phyloP scores from a whole-genome alignment of 2,797 vertebrate genomes.

The Aeoliscus strigatus region DNA sequence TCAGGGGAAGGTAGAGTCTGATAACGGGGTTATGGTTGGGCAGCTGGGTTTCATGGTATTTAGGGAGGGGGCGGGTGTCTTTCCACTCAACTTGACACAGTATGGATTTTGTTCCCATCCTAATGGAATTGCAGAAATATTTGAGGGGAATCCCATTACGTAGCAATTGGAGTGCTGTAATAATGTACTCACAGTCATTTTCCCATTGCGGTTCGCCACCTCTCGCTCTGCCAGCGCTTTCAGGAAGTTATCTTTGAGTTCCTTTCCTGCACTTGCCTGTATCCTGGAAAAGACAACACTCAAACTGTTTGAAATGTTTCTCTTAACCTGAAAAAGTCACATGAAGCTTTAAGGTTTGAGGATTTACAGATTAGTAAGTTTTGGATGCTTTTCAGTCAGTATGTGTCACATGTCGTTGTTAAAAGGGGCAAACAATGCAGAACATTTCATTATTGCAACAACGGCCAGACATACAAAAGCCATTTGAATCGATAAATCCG shows the following conservation, averaged over 20 bases:
- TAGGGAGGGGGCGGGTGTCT: constrained; percentile 18
- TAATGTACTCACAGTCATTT: constrained; percentile 82
- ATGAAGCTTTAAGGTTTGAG: constrained; percentile 50
- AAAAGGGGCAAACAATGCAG: too few species aligned
- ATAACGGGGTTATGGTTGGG: constrained; percentile 17
- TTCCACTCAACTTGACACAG: constrained; percentile 61
- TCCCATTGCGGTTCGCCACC: constrained; percentile 80
- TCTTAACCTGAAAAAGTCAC: constrained; percentile 44
- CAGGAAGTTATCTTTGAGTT: constrained; percentile 82
- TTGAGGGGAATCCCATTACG: constrained; percentile 76
- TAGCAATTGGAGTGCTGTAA: constrained; percentile 69
- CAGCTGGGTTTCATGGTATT: too few species aligned
- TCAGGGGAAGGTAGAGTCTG: constrained; percentile 4
- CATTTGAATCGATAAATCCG: too few species aligned
- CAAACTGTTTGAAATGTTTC: constrained; percentile 68
- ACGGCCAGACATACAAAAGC: too few species aligned
- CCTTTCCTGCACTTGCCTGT: constrained; percentile 78
- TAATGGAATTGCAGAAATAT: constrained; percentile 69
- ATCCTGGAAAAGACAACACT: constrained; percentile 78
- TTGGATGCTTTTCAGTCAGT: too few species aligned
- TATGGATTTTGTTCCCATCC: constrained; percentile 68
- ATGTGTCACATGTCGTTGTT: too few species aligned
- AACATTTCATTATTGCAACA: too few species aligned
- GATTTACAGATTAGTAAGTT: too few species aligned
- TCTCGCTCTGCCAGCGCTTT: constrained; percentile 80